phyloP scores from a whole-genome alignment of 2,113 vertebrate species.

The Pelusios castaneus region DNA sequence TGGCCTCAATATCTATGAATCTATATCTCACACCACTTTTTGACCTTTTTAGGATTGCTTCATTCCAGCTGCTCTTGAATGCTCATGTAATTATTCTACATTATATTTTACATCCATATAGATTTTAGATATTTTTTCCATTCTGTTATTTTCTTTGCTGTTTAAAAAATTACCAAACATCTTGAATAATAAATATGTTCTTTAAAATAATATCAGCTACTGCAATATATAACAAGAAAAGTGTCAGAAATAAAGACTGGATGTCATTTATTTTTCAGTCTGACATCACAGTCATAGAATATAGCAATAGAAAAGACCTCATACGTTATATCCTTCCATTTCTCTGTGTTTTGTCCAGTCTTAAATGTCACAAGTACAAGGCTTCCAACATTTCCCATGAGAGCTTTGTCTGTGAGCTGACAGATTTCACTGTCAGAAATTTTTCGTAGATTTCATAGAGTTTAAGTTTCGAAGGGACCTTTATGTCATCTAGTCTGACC shows the following conservation, averaged over 20 bases:
- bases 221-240: not conserved
- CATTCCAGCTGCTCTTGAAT: not conserved
- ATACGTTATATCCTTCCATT: not conserved
- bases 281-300: not conserved
- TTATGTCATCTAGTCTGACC: not conserved
- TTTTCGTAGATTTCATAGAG: not conserved
- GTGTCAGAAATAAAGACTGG: not conserved
- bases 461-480: not conserved
- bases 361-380: not conserved
- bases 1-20: not conserved
- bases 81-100: not conserved
- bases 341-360: not conserved
- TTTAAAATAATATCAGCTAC: not conserved
- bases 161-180: not conserved
- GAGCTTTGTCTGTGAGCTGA: not conserved
- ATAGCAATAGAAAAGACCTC: not conserved
- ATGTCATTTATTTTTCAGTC: not conserved
- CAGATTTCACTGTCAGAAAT: not conserved
- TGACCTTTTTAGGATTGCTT: not conserved
- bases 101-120: not conserved
- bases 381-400: not conserved
- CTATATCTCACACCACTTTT: rapidly evolving
- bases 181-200: not conserved
- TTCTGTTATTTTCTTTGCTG: not conserved
- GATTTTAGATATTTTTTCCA: not conserved